A percentile compares a stretch with the other conserved stretches of the same genome.
phyloP scores from a whole-genome alignment of 2,888 invertebrate species.

The Graphium colonna region DNA sequence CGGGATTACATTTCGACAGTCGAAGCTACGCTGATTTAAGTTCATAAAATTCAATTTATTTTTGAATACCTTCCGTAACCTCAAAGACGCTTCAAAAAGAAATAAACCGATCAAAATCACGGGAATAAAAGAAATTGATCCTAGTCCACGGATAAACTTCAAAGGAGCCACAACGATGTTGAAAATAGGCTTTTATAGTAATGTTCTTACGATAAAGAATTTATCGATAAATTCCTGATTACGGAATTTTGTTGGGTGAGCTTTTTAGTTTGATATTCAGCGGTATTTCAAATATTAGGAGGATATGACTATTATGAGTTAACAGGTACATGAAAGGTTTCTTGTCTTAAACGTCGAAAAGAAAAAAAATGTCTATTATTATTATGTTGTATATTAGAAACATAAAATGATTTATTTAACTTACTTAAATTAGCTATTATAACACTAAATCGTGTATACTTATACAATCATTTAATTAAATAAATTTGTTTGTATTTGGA shows the following conservation, averaged over 20 bases:
- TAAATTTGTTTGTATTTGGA: no score
- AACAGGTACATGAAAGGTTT: neutral
- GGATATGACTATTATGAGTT: slow-evolving; percentile 21
- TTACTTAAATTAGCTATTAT: no score
- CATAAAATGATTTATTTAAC: no score
- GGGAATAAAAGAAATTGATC: slow-evolving; percentile 34
- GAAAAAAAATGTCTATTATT: no score
- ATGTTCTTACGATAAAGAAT: slow-evolving; percentile 69
- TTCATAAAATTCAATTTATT: neutral
- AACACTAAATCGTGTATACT: no score
- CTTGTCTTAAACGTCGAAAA: no score
- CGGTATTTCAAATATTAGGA: slow-evolving; percentile 31
- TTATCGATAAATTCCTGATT: slow-evolving; percentile 52
- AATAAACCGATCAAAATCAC: slow-evolving; percentile 41
- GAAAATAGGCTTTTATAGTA: slow-evolving; percentile 75
- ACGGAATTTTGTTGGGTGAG: slow-evolving; percentile 51
- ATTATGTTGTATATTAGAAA: no score
- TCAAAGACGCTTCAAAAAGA: slow-evolving; percentile 35
- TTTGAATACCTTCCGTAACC: neutral
- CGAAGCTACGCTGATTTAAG: neutral
- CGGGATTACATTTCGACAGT: no score
- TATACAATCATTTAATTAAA: no score
- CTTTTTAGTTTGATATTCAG: slow-evolving; percentile 54
- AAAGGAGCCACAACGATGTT: slow-evolving; percentile 64
- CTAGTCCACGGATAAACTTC: slow-evolving; percentile 73